Evolutionary conservation across 2,888 invertebrate genomes (phyloP), one percentile per base, ranked within the genome.

Genomic region (Lepidocyrtinus sp.): DNA sequence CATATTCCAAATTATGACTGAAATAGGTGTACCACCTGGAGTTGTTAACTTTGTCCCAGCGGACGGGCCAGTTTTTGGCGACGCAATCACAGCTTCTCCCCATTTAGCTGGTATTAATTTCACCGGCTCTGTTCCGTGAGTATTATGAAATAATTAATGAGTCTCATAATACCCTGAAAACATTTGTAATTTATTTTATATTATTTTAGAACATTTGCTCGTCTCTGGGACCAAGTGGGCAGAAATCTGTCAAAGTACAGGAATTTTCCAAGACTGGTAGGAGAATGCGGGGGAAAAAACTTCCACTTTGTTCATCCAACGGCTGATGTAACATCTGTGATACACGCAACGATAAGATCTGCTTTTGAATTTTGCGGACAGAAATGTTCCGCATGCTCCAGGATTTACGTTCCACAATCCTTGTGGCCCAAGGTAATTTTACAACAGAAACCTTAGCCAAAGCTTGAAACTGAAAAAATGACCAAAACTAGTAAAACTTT

Each of bases 281-380:
- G 96, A 81, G 99, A 99, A 90, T 99, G 98, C 89, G 99, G 99
- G 71, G 99, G 99, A 26, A 99, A 99, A 89, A 99, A 99, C 90
- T 99, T 95, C 89, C 99, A 99, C 89, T 97, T 99, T 87, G 91
- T 99, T 26, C 99, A 99, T 89, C 93, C 95, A 0, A 92, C 95
- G 12, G 99, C 98, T 12, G 94, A 99, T 89, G 90, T 93, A 0
- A 91, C 93, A 22, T 91, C 94, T 7, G 98, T 98, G 1, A 92
- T 96, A 0, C 92, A 92, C 26, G 92, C 93, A 26, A 96, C 98
- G 0, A 94, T 98, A 84, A 92, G 95, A 82, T 94, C 97, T 62
- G 93, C 98, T 0, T 99, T 98, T 89, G 99, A 99, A 90, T 99
- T 93, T 89, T 94, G 94, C 87, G 99, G 99, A 0, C 99, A 99